Evolutionary conservation across 2,888 invertebrate genomes (phyloP), one percentile per base, ranked within the genome.

Genomic region (Agrotis clavis): DNA sequence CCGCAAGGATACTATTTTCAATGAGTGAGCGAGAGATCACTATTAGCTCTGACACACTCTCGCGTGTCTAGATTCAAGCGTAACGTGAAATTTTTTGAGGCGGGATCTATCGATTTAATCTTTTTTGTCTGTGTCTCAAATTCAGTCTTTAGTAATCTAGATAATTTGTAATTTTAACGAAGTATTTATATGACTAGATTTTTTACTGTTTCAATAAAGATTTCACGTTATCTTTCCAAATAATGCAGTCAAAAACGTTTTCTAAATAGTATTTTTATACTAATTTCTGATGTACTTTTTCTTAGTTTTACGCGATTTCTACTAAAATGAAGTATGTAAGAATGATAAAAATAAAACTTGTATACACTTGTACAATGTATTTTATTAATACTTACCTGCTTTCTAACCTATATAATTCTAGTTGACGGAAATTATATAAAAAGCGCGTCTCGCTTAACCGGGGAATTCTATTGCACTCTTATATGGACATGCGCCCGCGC

Each of bases 241-340:
- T 84, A 76, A 83, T 80, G 70, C 74, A 63, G 74, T 85, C 84
- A 81, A 84, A 85, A 82, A 82, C 86, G 87, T 89, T 81, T 91
- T 89, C 80, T 88, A 88, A 89, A 90, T 94, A 94, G 94, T 96
- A 96, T 96, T 96, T 96, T 96, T 95, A 87, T 96, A 96, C 94
- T 94, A 94, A 94, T 95, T 94, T 92, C 93, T 89, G 89, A 91
- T 91, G 88, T 91, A 90, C 90, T 90, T 93, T 92, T 90, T 88
- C 89, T 90, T 90, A 91, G 92, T 92, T 93, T 91, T 92, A 93
- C 88, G 91, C 91, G 89, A 88, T 93, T 93, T 95, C 90, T 94
- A 94, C 89, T 95, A 94, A 95, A 94, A 92, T 90, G 60, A 79
- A 80, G 86, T 92, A 92, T 93, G 90, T 94, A 93, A 92, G 87